These are phyloP conservation scores for Samia ricini DNA, from an alignment of 1,140 invertebrate genomes.

Conservation along the genomic window DNA sequence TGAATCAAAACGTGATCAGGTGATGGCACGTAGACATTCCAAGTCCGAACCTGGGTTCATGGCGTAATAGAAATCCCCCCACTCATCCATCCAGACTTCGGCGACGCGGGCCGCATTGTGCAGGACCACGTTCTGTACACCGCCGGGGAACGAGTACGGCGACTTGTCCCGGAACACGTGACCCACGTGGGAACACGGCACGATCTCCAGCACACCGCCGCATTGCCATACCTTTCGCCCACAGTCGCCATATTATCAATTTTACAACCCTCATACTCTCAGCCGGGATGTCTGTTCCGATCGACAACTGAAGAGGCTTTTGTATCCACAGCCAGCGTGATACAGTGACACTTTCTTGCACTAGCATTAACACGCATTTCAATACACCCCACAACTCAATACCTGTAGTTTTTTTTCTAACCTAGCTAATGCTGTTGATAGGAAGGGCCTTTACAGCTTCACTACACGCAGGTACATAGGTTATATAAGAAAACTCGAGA, in stretches of 20 bases:
- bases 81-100: constrained; percentile 99
- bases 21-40: constrained; percentile 17
- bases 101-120: constrained; percentile 97
- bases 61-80: constrained; percentile 98
- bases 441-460: no score
- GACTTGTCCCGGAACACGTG: constrained; percentile 99
- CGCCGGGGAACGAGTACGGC: constrained; percentile 99
- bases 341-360: no score
- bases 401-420: no score
- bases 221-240: constrained; percentile 97
- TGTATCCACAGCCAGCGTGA: no score
- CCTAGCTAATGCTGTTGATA: no score
- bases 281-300: no score
- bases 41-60: constrained; percentile 95
- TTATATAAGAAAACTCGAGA: no score
- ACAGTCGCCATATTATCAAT: constrained; percentile 12
- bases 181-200: constrained; percentile 97
- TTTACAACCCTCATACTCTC: not conserved
- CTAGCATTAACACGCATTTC: no score
- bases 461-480: no score
- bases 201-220: constrained; percentile 96
- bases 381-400: no score
- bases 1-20: constrained; percentile 24
- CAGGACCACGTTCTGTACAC: constrained; percentile 96
- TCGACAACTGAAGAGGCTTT: no score